Evolutionary conservation across 2,888 invertebrate genomes (phyloP).

Genomic region (Agrotis clavis): DNA sequence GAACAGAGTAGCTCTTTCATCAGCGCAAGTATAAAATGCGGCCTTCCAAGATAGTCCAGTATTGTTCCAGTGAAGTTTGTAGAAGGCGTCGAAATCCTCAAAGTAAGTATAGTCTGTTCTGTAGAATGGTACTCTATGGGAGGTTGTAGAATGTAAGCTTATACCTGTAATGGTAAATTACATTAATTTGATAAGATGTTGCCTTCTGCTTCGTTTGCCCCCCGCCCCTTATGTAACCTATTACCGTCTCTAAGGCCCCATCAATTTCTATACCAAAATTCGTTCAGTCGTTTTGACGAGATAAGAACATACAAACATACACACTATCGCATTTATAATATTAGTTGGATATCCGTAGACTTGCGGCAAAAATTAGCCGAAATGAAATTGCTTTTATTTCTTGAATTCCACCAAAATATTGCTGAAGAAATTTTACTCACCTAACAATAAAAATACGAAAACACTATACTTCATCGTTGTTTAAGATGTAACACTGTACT

Average conservation of each 20-base stretch:
- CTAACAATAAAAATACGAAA: constrained; percentile 13
- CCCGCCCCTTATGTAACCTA: too few relatives aligned
- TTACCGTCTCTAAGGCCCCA: too few relatives aligned
- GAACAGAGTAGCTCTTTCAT: constrained; percentile 73
- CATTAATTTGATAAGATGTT: neutral
- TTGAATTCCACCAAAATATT: neutral
- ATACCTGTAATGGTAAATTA: constrained; percentile 51
- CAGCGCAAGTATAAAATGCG: constrained; percentile 70
- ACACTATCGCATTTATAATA: too few relatives aligned
- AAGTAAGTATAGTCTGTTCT: constrained; percentile 74
- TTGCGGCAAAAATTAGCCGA: too few relatives aligned
- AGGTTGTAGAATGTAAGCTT: constrained; percentile 31
- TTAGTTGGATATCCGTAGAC: too few relatives aligned
- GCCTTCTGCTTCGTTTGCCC: too few relatives aligned
- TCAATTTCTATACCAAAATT: too few relatives aligned
- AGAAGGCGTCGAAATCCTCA: constrained; percentile 71
- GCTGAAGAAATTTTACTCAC: constrained; percentile 26
- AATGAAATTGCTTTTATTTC: neutral
- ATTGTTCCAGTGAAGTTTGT: constrained; percentile 71
- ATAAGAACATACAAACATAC: too few relatives aligned
- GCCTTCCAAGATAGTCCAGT: constrained; percentile 63
- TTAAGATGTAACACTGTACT: neutral
- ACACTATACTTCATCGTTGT: constrained; percentile 27
- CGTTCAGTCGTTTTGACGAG: too few relatives aligned
- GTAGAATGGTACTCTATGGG: constrained; percentile 66